A percentile compares a stretch with the other conserved stretches of the same genome.
Evolutionary conservation across 2,113 vertebrate species (phyloP).

Genomic region (Herpailurus yagouaroundi): DNA sequence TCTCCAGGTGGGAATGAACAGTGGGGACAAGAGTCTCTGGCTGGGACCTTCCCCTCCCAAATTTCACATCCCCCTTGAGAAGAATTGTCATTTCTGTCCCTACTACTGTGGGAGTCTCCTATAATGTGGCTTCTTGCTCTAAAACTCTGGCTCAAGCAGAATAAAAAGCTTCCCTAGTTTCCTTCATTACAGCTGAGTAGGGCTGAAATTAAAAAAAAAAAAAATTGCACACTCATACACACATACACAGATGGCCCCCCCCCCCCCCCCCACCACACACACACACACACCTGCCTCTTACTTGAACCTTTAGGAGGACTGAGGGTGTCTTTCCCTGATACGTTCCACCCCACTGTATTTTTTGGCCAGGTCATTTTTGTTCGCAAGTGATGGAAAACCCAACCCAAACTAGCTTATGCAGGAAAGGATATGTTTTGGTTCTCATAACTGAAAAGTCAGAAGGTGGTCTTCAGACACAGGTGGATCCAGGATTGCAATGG

Average conservation of each 20-base stretch:
- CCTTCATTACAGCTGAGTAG: neutral
- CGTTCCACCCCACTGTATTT: neutral
- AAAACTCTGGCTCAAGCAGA: neutral
- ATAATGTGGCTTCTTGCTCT: neutral
- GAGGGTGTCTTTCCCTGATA: neutral
- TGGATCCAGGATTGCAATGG: neutral
- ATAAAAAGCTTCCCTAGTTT: neutral
- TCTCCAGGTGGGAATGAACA: neutral
- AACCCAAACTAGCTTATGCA: neutral
- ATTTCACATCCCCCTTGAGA: neutral
- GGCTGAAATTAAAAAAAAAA: neutral
- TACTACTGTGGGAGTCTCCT: neutral
- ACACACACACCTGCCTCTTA: neutral
- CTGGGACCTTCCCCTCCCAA: neutral
- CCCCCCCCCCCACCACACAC: rapidly evolving
- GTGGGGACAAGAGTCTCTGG: neutral
- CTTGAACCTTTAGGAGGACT: neutral
- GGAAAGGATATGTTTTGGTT: neutral
- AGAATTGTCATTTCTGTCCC: neutral
- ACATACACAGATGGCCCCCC: too few relatives aligned
- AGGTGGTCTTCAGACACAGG: neutral
- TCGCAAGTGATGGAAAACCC: neutral
- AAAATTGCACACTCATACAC: neutral
- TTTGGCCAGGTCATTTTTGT: neutral
- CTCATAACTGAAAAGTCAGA: neutral